Evolutionary conservation across 2,888 invertebrate genomes (phyloP).

Genomic region (Lottia scabra): DNA sequence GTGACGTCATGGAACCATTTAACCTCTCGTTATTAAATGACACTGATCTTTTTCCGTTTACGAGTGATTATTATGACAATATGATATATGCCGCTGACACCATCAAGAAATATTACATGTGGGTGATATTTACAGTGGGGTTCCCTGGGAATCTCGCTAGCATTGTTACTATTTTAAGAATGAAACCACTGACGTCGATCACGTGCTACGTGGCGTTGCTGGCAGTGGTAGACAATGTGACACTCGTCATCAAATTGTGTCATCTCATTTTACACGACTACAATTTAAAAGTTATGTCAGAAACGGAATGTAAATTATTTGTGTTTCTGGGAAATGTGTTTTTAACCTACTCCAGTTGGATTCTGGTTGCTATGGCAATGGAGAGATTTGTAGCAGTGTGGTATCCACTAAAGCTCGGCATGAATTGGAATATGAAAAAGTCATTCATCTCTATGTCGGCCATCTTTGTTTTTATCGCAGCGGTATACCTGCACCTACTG

Average conservation of each 20-base stretch:
- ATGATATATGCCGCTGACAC: not conserved
- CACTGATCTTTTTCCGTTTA: too few relatives aligned
- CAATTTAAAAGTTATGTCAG: conserved; percentile 15
- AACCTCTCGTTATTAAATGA: too few relatives aligned
- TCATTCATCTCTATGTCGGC: conserved; percentile 9
- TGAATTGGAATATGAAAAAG: conserved; percentile 9
- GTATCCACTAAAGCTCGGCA: conserved; percentile 8
- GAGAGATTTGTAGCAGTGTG: conserved; percentile 27
- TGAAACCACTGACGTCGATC: conserved; percentile 23
- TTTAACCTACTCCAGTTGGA: conserved; percentile 31
- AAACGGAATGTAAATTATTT: conserved; percentile 23
- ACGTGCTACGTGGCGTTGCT: conserved; percentile 29
- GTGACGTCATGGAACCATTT: too few relatives aligned
- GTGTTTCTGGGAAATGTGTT: conserved; percentile 18
- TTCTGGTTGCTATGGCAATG: conserved; percentile 31
- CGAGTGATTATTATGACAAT: not conserved
- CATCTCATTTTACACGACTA: conserved; percentile 18
- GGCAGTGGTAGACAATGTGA: conserved; percentile 29
- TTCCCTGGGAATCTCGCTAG: conserved; percentile 30
- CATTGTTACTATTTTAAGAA: conserved; percentile 26
- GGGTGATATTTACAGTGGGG: conserved; percentile 27
- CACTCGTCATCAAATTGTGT: conserved; percentile 26
- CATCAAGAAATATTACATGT: conserved; percentile 28
- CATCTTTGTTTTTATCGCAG: not conserved
- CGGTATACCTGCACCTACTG: conserved; percentile 16